These are phyloP conservation scores for Ptychochromis oligacanthus DNA, from an alignment of 2,113 vertebrate genomes.

Conservation along the genomic window DNA sequence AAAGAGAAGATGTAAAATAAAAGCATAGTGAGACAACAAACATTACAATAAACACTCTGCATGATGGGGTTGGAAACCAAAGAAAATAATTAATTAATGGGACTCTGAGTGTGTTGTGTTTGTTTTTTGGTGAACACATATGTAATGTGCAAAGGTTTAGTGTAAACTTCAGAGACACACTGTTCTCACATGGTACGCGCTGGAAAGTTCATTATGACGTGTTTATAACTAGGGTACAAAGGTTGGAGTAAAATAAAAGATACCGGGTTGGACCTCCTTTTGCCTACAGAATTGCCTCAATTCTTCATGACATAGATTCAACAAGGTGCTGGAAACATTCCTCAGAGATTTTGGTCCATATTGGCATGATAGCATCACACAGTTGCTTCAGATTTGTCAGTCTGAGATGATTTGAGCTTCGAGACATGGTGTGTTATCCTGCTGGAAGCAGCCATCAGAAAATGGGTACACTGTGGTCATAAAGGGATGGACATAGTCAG, in stretches of 20 bases:
- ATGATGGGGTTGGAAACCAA: too few relatives aligned
- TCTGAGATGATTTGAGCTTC: too few relatives aligned
- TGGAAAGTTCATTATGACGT: not conserved
- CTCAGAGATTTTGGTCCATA: not conserved
- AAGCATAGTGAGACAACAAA: not conserved
- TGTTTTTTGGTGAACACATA: not conserved
- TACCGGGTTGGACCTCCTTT: too few relatives aligned
- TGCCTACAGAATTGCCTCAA: too few relatives aligned
- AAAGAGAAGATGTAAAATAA: not conserved
- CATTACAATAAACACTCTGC: not conserved
- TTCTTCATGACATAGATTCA: too few relatives aligned
- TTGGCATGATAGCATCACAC: not conserved
- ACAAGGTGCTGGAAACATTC: not conserved
- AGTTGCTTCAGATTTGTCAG: too few relatives aligned
- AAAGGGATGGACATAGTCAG: not conserved
- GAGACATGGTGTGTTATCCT: fast-evolving
- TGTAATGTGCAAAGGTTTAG: not conserved
- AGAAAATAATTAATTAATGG: too few relatives aligned
- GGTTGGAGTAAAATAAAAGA: too few relatives aligned
- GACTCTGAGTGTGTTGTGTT: not conserved
- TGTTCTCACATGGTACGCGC: not conserved
- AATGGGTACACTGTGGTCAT: not conserved
- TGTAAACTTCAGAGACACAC: not conserved
- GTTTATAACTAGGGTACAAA: conserved; percentile 8
- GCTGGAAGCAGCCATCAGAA: not conserved